Base-by-base conservation (phyloP, 1,140 invertebrate genomes). In the Caerostris extrusa region DNA sequence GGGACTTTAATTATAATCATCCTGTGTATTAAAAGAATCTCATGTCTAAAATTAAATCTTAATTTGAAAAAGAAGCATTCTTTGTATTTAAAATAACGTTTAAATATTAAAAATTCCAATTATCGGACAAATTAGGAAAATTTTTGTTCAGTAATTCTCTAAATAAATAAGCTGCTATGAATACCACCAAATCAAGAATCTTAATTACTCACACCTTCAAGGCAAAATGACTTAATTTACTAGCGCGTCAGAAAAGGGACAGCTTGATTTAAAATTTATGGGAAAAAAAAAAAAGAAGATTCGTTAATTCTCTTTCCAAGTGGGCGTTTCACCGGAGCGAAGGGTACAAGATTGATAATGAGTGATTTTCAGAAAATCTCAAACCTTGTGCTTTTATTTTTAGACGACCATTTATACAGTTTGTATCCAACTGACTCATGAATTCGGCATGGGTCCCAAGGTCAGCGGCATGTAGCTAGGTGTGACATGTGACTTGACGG, bases 401-500 rank as follows among this genome's bases (percentile, higher is more conserved):
- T 91, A 91, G 90, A 81, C 69, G 14, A 91, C 90, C 90, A 82
- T 81, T 91, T 82, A 81, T 55, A 82, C 82, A 82, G 90, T 53
- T 77, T 64, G 50, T 56, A 91, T 58, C 71, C 34, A 56, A 19
- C 57, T 91, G 90, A 91, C 69, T 91, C 90, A 91, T n/a, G 12
- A 14, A 81, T 60, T 91, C 50, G 90, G 90, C 90, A 91, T 14
- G 50, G 14, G 58, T 77, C 90, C 90, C 90, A 91, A 91, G 90
- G 90, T 91, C 61, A 50, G 7, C 7, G 56, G 71, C 56, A 82
- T 57, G 67, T 91, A 82, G 90, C 90, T 60, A 81, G 90, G 90
- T 91, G 90, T 91, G 90, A 91, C 90, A 91, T 50, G 56, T 55
- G 12, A 81, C 56, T 82, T 91, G 90, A 91, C 90, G 82, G 64